These are phyloP conservation scores for Euclidia mi DNA, from an alignment of 2,888 invertebrate species.

Conservation along the genomic window DNA sequence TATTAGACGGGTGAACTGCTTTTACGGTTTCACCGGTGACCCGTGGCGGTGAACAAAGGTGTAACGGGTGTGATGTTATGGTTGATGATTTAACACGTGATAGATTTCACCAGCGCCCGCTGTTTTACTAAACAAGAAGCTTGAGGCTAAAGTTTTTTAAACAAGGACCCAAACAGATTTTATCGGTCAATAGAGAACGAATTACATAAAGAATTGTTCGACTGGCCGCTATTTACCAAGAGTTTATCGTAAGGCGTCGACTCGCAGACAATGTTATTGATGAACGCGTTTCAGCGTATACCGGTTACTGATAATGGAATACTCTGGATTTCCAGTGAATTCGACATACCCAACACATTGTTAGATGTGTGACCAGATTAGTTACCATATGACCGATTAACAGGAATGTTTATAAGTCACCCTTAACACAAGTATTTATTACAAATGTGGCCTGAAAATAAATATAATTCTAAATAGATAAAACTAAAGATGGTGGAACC, in stretches of 20 bases:
- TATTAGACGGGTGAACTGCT: constrained; percentile 3
- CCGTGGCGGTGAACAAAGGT: neutral
- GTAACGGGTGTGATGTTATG: constrained; percentile 14
- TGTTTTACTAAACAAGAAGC: neutral
- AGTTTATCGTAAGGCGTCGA: constrained; percentile 9
- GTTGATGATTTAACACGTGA: constrained; percentile 8
- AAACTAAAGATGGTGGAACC: constrained; percentile 24
- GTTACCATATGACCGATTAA: constrained; percentile 30
- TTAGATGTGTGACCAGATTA: constrained; percentile 32
- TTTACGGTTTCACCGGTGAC: constrained; percentile 3
- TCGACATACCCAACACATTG: constrained; percentile 39
- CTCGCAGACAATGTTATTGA: constrained; percentile 27
- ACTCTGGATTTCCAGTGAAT: constrained; percentile 38
- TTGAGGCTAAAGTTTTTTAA: constrained; percentile 7
- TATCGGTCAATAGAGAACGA: constrained; percentile 6
- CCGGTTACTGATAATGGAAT: constrained; percentile 29
- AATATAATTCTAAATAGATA: constrained; percentile 22
- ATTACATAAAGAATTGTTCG: constrained; percentile 7
- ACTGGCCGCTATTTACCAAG: constrained; percentile 5
- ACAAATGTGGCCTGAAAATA: constrained; percentile 8
- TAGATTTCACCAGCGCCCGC: constrained; percentile 1
- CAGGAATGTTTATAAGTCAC: constrained; percentile 36
- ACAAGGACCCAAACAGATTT: constrained; percentile 11
- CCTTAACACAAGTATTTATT: constrained; percentile 16
- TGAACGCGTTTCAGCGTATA: constrained; percentile 27